Evolutionary conservation across 1,140 invertebrate species (phyloP).

Genomic region (Patella vulgata): DNA sequence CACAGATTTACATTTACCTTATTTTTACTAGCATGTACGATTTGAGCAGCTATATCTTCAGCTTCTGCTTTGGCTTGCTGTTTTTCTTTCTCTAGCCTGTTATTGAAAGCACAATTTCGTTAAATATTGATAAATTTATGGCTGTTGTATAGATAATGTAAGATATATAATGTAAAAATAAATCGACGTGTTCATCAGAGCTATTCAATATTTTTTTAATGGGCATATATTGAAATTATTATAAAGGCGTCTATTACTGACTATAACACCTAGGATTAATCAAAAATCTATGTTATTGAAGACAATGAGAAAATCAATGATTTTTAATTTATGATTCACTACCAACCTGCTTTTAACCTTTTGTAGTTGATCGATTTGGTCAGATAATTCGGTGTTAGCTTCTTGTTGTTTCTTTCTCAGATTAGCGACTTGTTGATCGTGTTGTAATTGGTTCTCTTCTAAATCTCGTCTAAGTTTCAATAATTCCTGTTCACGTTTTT

Average conservation of each 20-base stretch:
- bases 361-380: conserved; percentile 99
- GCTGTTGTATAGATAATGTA: neutral
- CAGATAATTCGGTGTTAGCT: conserved; percentile 90
- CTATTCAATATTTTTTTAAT: neutral
- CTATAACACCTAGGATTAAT: too few species aligned
- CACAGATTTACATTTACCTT: conserved; percentile 90
- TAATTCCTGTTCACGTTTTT: conserved; percentile 98
- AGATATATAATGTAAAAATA: neutral
- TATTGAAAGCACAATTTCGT: conserved; percentile 7
- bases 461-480: conserved; percentile 97
- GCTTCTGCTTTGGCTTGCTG: conserved; percentile 90
- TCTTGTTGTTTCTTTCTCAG: conserved; percentile 99
- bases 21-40: conserved; percentile 89
- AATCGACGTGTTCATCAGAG: neutral
- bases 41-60: conserved; percentile 86
- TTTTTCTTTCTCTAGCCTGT: conserved; percentile 97
- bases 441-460: conserved; percentile 98
- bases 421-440: conserved; percentile 93
- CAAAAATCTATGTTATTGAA: too few species aligned
- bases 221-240: neutral
- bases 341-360: conserved; percentile 98
- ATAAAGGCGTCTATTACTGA: too few species aligned
- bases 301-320: too few species aligned
- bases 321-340: too few species aligned
- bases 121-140: neutral